phyloP scores from a whole-genome alignment of 2,888 invertebrate species.

The Dioctria rufipes region DNA sequence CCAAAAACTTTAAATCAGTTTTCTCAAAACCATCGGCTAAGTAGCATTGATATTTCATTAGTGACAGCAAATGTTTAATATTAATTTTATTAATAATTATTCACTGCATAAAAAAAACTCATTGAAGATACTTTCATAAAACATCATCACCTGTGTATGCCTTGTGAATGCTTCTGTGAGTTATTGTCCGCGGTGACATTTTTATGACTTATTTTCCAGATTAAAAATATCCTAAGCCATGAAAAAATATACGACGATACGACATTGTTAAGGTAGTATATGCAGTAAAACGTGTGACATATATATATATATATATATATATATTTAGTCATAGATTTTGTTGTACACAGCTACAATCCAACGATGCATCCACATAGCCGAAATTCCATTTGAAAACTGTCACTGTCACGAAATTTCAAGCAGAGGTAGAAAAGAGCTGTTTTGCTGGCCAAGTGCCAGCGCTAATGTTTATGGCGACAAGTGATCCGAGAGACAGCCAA shows the following conservation, averaged over 20 bases:
- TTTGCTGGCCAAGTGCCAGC: conserved; percentile 49
- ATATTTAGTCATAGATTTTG: too few species aligned
- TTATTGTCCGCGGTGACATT: neutral
- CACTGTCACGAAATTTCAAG: conserved; percentile 36
- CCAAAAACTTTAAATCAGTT: too few species aligned
- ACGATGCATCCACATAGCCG: neutral
- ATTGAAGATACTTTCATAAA: too few species aligned
- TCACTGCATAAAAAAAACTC: too few species aligned
- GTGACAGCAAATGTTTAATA: too few species aligned
- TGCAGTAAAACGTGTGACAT: neutral
- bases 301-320: too few species aligned
- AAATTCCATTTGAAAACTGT: conserved; percentile 49
- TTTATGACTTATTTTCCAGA: conserved; percentile 9
- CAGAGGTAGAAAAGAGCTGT: conserved; percentile 34
- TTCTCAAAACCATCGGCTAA: too few species aligned
- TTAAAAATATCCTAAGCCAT: conserved; percentile 22
- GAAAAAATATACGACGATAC: conserved; percentile 4
- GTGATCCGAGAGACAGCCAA: conserved; percentile 38
- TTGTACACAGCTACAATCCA: neutral
- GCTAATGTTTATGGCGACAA: conserved; percentile 55
- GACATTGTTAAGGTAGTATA: neutral
- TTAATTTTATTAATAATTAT: too few species aligned
- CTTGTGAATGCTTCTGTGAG: neutral
- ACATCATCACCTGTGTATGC: too few species aligned
- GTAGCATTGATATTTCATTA: too few species aligned